These are phyloP conservation scores for Argentina silus DNA, from an alignment of 2,797 vertebrate genomes.

Conservation along the genomic window DNA sequence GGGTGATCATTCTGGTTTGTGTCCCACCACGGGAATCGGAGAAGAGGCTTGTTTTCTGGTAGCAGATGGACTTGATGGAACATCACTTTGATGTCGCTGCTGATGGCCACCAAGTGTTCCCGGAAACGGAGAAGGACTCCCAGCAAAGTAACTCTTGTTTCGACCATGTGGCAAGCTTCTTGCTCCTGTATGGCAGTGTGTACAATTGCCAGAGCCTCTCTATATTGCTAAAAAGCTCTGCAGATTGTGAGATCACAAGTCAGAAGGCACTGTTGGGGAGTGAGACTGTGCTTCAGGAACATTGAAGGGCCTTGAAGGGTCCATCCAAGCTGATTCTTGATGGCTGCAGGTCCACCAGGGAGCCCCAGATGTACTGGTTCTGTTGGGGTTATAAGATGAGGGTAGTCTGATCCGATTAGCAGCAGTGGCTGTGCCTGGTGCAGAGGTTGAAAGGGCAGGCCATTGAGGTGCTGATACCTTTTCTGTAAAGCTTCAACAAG, in stretches of 20 bases:
- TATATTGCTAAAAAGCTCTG: not conserved
- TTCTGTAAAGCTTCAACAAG: not conserved
- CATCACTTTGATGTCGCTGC: conserved; percentile 15
- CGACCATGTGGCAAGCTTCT: not conserved
- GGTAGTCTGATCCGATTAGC: conserved; percentile 20
- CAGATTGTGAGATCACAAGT: not conserved
- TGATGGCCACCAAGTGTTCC: conserved; percentile 7
- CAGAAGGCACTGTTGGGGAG: conserved; percentile 3
- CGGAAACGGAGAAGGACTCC: conserved; percentile 4
- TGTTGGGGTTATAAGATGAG: not conserved
- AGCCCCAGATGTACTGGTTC: conserved; percentile 11
- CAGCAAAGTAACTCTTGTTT: not conserved
- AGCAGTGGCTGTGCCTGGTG: not conserved
- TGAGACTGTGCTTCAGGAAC: not conserved
- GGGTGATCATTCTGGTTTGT: not conserved
- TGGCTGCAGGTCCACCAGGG: conserved; percentile 2
- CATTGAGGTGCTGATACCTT: not conserved
- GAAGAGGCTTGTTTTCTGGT: conserved; percentile 9
- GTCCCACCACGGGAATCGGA: conserved; percentile 15
- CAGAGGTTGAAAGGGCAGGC: not conserved
- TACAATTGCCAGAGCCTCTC: conserved; percentile 2
- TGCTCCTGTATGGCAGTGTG: not conserved
- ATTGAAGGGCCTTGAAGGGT: not conserved
- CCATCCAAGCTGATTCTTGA: conserved; percentile 12
- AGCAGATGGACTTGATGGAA: conserved; percentile 21